phyloP scores from a whole-genome alignment of 2,113 vertebrate genomes.

The Pandion haliaetus region DNA sequence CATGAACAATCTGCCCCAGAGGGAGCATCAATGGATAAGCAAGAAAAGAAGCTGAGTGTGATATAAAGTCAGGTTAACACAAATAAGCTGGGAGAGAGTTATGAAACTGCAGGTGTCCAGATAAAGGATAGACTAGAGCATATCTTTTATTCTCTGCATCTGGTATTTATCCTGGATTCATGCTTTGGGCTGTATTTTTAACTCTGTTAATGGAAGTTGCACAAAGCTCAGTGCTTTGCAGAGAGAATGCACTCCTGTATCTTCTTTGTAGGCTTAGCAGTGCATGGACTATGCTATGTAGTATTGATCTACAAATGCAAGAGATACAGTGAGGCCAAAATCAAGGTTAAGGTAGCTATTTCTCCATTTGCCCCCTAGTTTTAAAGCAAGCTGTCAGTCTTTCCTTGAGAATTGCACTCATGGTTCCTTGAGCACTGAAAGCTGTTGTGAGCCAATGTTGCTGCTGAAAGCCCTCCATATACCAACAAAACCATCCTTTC shows the following conservation, averaged over 20 bases:
- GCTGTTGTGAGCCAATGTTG: neutral
- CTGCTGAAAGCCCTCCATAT: neutral
- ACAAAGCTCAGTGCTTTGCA: neutral
- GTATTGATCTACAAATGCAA: neutral
- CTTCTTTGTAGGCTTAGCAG: neutral
- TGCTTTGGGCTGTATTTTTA: conserved; percentile 28
- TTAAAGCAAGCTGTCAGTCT: neutral
- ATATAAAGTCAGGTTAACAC: neutral
- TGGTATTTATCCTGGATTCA: conserved; percentile 26
- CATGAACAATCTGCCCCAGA: neutral
- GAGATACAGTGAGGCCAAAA: neutral
- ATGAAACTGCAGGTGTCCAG: neutral
- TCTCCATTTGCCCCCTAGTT: neutral
- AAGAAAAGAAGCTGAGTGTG: neutral
- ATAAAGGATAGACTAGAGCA: conserved; percentile 18
- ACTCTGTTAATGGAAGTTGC: neutral
- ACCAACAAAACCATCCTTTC: neutral
- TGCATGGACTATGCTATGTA: neutral
- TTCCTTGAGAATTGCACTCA: neutral
- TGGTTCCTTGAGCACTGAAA: neutral
- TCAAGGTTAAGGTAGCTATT: neutral
- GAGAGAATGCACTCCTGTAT: neutral
- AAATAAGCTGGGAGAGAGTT: neutral
- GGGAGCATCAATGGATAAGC: neutral
- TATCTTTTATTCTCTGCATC: neutral